Percentiles rank a stretch among this genome's conserved stretches.
These are phyloP conservation scores for Lutraria rhynchaena DNA, from an alignment of 1,140 invertebrate genomes.

Conservation along the genomic window DNA sequence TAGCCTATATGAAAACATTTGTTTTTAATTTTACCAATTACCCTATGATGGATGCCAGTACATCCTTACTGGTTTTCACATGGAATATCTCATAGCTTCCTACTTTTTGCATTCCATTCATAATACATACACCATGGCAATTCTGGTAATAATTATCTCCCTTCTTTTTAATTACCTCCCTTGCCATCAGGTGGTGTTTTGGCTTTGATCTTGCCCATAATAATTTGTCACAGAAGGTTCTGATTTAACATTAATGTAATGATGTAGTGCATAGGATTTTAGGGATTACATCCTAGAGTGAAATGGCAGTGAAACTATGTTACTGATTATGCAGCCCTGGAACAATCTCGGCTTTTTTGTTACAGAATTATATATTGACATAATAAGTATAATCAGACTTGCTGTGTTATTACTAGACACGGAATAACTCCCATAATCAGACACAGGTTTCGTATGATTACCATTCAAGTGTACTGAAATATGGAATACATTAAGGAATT, in stretches of 20 bases:
- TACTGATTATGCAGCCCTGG: not conserved
- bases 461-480: too few relatives aligned
- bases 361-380: not conserved
- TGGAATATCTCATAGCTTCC: constrained; percentile 6
- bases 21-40: constrained; percentile 58
- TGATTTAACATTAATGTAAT: constrained; percentile 51
- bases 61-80: constrained; percentile 15
- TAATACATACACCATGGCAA: constrained; percentile 6
- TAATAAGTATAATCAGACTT: constrained; percentile 4
- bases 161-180: constrained; percentile 41
- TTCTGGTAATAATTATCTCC: constrained; percentile 54
- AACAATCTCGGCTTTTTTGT: not conserved
- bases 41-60: constrained; percentile 18
- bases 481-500: too few relatives aligned
- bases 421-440: constrained; percentile 23
- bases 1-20: constrained; percentile 48
- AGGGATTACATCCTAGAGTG: not conserved
- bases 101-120: constrained; percentile 29
- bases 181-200: constrained; percentile 55
- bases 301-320: not conserved
- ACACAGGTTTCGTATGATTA: not conserved
- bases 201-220: constrained; percentile 51
- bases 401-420: constrained; percentile 14
- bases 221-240: constrained; percentile 57
- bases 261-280: not conserved